These are phyloP conservation scores for Epizoanthus fatuus DNA, from an alignment of 92 coral and sea anemone genomes.

Conservation along the genomic window DNA sequence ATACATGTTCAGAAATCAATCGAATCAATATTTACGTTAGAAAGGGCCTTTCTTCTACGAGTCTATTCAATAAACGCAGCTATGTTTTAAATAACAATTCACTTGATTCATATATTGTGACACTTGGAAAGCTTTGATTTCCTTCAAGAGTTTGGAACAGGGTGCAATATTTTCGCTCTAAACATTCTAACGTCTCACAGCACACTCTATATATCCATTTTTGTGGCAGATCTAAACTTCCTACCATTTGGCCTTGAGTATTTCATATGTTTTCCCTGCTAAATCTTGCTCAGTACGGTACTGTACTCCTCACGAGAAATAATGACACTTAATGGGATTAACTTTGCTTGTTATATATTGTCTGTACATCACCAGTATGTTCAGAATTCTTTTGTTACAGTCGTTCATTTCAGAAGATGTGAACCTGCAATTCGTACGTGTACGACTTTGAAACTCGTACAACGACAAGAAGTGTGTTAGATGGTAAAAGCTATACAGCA, in stretches of 20 bases:
- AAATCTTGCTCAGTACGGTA: conserved; percentile 27
- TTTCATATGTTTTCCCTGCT: conserved; percentile 35
- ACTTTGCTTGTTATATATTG: conserved; percentile 81
- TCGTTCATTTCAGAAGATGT: conserved; percentile 9
- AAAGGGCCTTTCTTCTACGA: conserved; percentile 66
- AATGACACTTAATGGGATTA: conserved; percentile 87
- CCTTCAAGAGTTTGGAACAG: neutral
- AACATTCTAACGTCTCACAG: too few relatives aligned
- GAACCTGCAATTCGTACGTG: neutral
- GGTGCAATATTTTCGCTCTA: too few relatives aligned
- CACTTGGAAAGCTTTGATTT: conserved; percentile 8
- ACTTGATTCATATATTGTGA: conserved; percentile 32
- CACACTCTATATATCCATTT: too few relatives aligned
- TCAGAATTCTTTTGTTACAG: conserved; percentile 64
- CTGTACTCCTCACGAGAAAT: conserved; percentile 62
- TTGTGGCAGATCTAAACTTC: too few relatives aligned
- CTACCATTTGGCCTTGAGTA: neutral
- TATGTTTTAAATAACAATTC: conserved; percentile 63
- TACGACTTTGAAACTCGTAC: conserved; percentile 11
- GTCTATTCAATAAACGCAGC: conserved; percentile 68
- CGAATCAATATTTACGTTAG: conserved; percentile 86
- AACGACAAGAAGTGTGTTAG: neutral
- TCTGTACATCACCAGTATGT: conserved; percentile 78
- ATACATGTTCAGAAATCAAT: conserved; percentile 70
- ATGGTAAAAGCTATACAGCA: neutral